phyloP scores from a whole-genome alignment of 2,888 invertebrate genomes.

The Dorcus hopei region DNA sequence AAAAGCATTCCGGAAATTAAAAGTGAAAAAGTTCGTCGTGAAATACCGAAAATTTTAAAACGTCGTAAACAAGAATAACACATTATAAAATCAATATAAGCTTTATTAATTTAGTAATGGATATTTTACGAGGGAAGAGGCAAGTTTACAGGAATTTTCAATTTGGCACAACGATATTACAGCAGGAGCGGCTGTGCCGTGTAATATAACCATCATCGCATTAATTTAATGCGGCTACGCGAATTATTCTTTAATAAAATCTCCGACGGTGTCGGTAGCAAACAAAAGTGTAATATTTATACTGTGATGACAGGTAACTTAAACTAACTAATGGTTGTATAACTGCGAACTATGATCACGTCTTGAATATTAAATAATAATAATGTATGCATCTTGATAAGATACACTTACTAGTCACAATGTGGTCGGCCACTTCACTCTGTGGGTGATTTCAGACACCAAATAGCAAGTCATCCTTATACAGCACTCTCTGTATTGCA shows the following conservation, averaged over 20 bases:
- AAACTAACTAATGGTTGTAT: constrained; percentile 13
- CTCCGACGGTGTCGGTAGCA: neutral
- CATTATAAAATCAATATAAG: constrained; percentile 32
- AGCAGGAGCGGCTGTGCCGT: constrained; percentile 35
- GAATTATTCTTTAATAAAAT: constrained; percentile 1
- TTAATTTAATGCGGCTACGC: constrained; percentile 8
- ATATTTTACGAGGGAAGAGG: constrained; percentile 40
- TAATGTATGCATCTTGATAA: constrained; percentile 23
- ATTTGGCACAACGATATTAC: constrained; percentile 34
- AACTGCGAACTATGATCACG: constrained; percentile 15
- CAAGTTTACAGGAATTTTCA: constrained; percentile 44
- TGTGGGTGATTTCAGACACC: constrained; percentile 16
- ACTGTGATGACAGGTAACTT: constrained; percentile 15
- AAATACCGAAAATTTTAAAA: neutral
- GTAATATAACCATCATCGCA: constrained; percentile 30
- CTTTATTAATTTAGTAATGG: constrained; percentile 45
- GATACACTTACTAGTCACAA: constrained; percentile 17
- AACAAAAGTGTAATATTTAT: neutral
- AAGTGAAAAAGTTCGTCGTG: neutral
- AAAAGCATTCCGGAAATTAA: too few relatives aligned
- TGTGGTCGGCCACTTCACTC: constrained; percentile 20
- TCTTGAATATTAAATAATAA: constrained; percentile 20
- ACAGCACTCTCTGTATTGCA: constrained; percentile 18
- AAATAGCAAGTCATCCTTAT: constrained; percentile 23
- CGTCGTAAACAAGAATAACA: constrained; percentile 23